Base-by-base conservation (phyloP, 2,888 invertebrate genomes). In the Cremastinae sp. region DNA sequence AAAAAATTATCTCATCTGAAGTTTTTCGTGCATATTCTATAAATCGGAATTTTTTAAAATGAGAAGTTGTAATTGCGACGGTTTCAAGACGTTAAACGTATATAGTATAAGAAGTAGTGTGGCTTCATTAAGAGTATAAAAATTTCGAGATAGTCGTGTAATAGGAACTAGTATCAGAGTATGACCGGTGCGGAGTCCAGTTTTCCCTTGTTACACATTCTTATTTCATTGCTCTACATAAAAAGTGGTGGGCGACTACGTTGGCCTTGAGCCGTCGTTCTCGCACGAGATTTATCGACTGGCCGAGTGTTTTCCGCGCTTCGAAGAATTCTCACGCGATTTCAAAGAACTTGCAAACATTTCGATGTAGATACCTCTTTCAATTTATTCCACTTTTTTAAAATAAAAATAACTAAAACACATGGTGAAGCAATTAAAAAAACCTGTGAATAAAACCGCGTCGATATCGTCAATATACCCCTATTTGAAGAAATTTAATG, bases 201-300 rank as follows among this genome's bases (percentile, higher is more conserved):
- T 74, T 74, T 74, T 62, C 64, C 69, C 74, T 69, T 70, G 70
- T 75, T 74, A 49, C 20, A 59, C 65, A 51, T 72, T 62, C 47
- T 20, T 74, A 69, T 74, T 64, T 70, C 61, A 55, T 55, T 41
- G 39, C 47, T 47, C n/a, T n/a, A 61, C 22, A 39, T 43, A 70
- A 20, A 22, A n/a, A 12, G 39, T 35, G 9, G 39, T 14, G 41
- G 14, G 39, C 49, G 18, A 14, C 47, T 20, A 12, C 47, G 45
- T 49, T 58, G 70, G 43, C 74, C 74, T 74, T 74, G 74, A 64
- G 49, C 12, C 56, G 35, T 62, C 47, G n/a, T 1, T 65, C 41
- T 62, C 14, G 18, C 41, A 35, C 47, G 45, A 22, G 12, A 37
- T 59, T 59, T 59, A 70, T 70, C 58, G 64, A 45, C 22, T 65